phyloP scores from a whole-genome alignment of 1,140 invertebrate species.

The Metaphire vulgaris region DNA sequence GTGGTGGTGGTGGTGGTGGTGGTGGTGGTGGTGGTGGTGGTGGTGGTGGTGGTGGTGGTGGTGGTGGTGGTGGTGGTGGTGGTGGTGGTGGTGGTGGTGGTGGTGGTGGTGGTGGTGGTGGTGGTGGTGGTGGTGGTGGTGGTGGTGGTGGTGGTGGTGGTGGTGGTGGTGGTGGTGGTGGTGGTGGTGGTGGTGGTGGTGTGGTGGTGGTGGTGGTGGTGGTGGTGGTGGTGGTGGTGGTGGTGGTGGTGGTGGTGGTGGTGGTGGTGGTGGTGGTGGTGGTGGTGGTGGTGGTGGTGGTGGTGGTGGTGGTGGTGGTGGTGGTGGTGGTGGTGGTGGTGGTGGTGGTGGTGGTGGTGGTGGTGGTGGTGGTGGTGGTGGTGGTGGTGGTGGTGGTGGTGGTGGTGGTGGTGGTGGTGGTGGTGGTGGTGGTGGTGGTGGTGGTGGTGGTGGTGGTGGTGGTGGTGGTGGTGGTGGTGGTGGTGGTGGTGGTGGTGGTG shows the following conservation, averaged over 20 bases:
- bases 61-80: conserved; percentile 14
- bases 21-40: conserved; percentile 12
- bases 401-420: conserved; percentile 12
- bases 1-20: conserved; percentile 14
- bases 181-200: conserved; percentile 14
- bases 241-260: conserved; percentile 12
- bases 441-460: conserved; percentile 14
- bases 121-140: conserved; percentile 14
- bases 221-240: conserved; percentile 12
- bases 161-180: conserved; percentile 12
- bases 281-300: conserved; percentile 12
- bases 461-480: conserved; percentile 9
- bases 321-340: conserved; percentile 14
- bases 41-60: conserved; percentile 10
- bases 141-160: conserved; percentile 12
- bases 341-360: conserved; percentile 12
- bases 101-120: conserved; percentile 12
- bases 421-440: conserved; percentile 12
- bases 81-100: conserved; percentile 12
- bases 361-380: conserved; percentile 12
- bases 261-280: conserved; percentile 11
- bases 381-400: conserved; percentile 10
- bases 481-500: conserved; percentile 12
- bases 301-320: conserved; percentile 12
- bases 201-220: neutral